These are phyloP conservation scores for Nestor notabilis DNA, from an alignment of 2,113 vertebrate genomes.

Conservation along the genomic window DNA sequence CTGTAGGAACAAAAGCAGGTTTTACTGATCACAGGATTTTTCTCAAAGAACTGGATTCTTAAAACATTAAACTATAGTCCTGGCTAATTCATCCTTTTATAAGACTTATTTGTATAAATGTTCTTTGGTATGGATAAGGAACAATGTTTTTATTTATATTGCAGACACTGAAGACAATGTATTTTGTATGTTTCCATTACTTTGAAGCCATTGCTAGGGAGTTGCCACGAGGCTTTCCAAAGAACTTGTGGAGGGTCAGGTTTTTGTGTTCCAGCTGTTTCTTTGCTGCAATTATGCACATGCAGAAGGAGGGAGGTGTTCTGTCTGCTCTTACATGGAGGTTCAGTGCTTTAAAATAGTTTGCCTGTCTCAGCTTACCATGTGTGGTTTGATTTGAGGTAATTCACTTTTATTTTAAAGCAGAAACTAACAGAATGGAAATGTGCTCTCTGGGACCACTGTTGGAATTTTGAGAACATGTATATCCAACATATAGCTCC, in stretches of 20 bases:
- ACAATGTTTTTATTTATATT: background rate
- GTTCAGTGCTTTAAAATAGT: background rate
- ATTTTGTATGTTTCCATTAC: background rate
- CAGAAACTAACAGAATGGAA: background rate
- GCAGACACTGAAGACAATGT: background rate
- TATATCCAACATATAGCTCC: background rate
- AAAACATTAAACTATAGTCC: background rate
- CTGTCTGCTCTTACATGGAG: background rate
- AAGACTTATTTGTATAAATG: background rate
- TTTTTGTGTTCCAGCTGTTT: background rate
- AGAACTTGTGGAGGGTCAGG: background rate
- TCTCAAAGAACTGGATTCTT: background rate
- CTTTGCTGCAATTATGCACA: background rate
- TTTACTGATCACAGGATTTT: background rate
- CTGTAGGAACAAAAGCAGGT: background rate
- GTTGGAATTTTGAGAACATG: background rate
- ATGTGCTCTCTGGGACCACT: background rate
- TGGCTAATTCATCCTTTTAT: background rate
- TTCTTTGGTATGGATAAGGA: background rate
- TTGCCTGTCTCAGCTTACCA: background rate
- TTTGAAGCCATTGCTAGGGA: background rate
- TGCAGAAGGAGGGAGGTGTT: background rate
- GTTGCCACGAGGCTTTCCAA: background rate
- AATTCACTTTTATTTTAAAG: background rate
- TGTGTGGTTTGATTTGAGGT: background rate